phyloP scores from a whole-genome alignment of 2,888 invertebrate genomes.

The Norana najaformis region DNA sequence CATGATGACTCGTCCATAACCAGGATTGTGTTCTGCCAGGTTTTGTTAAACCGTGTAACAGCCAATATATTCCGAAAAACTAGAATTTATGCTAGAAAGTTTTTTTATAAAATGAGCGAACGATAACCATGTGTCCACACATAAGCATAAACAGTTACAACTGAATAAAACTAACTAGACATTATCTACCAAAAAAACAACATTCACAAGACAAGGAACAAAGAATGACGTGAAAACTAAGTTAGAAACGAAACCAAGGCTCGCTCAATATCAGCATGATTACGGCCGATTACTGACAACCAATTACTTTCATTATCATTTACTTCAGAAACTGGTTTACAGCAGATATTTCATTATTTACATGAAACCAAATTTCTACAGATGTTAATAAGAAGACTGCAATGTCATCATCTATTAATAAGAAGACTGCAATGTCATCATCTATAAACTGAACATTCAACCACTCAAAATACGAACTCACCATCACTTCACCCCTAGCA shows the following conservation, averaged over 20 bases:
- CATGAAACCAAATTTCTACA: too few relatives aligned
- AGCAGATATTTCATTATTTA: background rate
- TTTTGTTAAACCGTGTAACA: background rate
- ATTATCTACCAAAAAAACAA: constrained; percentile 4
- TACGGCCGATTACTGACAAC: background rate
- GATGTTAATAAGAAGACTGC: too few relatives aligned
- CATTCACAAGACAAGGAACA: background rate
- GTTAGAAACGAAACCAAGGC: background rate
- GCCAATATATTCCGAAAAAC: background rate
- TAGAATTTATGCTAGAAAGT: background rate
- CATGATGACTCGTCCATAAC: background rate
- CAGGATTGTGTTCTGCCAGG: background rate
- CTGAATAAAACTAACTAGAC: background rate
- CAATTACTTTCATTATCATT: constrained; percentile 3
- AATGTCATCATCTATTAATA: background rate
- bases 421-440: too few relatives aligned
- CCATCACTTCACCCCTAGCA: too few relatives aligned
- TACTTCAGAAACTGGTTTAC: background rate
- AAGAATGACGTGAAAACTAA: background rate
- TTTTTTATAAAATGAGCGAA: background rate
- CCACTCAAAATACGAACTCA: too few relatives aligned
- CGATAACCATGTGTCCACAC: background rate
- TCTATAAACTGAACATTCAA: too few relatives aligned
- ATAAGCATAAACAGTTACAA: background rate
- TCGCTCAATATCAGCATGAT: background rate